These are phyloP conservation scores for Varanus salvator DNA, from an alignment of 2,113 vertebrate genomes.

Conservation along the genomic window DNA sequence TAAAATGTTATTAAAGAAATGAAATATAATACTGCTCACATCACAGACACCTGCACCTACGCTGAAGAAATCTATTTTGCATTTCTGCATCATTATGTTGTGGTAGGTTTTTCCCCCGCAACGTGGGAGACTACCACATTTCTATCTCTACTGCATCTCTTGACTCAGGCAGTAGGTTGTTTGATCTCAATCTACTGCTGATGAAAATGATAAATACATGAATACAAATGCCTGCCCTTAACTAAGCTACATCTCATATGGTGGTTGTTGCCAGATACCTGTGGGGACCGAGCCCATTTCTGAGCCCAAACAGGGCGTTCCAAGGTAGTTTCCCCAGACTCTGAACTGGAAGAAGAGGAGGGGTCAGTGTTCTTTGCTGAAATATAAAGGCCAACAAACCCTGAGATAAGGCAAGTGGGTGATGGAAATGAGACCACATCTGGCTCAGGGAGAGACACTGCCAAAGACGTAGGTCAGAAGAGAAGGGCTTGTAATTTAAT, in stretches of 20 bases:
- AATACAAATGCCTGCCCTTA: not conserved
- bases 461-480: no score
- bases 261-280: not conserved
- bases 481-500: no score
- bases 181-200: no score
- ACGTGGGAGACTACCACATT: not conserved
- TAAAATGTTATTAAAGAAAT: not conserved
- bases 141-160: not conserved
- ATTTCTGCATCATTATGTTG: not conserved
- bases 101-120: not conserved
- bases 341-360: no score
- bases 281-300: no score
- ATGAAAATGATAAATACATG: not conserved
- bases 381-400: no score
- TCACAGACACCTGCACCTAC: constrained; percentile 4
- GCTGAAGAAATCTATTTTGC: not conserved
- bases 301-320: no score
- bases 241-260: not conserved
- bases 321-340: no score
- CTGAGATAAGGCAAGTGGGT: no score
- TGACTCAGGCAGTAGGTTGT: fast-evolving
- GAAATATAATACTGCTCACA: constrained; percentile 42
- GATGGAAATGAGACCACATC: no score
- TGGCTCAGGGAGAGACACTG: no score
- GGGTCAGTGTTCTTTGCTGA: no score